Conservation (phyloP, 2,113 vertebrate genomes). For the Rhea americana region DNA sequence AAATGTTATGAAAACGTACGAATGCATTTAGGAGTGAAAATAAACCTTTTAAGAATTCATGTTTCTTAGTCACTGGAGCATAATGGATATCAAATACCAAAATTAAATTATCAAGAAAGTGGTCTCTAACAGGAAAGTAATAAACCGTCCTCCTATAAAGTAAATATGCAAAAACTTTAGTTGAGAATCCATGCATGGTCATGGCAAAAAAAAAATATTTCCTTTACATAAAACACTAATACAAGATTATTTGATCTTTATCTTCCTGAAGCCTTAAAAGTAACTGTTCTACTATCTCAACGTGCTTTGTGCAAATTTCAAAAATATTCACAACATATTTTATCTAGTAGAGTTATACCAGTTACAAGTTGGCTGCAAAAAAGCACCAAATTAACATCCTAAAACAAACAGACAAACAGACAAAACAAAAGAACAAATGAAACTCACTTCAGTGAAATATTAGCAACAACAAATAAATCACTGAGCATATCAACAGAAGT, state of each 20-base stretch:
- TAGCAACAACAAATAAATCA: neutral
- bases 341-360: neutral
- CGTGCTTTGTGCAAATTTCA: neutral
- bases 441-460: neutral
- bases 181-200: neutral
- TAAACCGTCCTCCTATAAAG: neutral
- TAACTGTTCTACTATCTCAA: neutral
- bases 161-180: neutral
- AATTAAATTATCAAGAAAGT: neutral
- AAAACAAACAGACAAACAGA: neutral
- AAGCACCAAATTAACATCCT: neutral
- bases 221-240: neutral
- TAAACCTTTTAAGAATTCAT: neutral
- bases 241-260: neutral
- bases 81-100: neutral
- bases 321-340: neutral
- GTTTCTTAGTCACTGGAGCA: neutral
- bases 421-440: neutral
- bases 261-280: neutral
- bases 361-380: neutral
- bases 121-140: neutral
- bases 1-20: neutral
- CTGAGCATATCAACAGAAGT: neutral
- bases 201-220: neutral
- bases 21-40: conserved; percentile 14